These are phyloP conservation scores for Brachyptera putata DNA, from an alignment of 2,888 invertebrate species.

Conservation along the genomic window DNA sequence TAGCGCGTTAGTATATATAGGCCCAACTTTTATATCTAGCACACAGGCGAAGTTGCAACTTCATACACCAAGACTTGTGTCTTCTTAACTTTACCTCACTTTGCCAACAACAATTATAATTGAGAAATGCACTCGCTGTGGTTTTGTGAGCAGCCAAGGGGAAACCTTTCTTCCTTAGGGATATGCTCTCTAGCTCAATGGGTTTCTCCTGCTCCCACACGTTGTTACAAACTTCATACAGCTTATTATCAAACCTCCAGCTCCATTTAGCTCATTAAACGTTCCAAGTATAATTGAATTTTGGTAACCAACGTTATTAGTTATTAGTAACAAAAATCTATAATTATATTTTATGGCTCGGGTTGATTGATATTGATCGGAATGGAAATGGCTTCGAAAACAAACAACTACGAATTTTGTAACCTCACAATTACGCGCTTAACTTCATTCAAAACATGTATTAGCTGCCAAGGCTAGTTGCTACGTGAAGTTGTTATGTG, in stretches of 20 bases:
- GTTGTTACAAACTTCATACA: conserved; percentile 10
- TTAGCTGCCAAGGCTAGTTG: no score
- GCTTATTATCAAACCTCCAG: conserved; percentile 18
- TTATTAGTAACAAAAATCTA: neutral
- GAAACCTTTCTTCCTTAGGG: conserved; percentile 15
- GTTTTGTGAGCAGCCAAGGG: conserved; percentile 5
- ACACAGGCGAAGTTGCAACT: no score
- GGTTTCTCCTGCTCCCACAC: conserved; percentile 7
- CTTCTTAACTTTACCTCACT: conserved; percentile 9
- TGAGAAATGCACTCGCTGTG: conserved; percentile 13
- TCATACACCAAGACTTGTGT: neutral
- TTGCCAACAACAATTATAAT: conserved; percentile 3
- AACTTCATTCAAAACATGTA: no score
- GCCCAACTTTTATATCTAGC: no score
- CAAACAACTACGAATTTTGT: no score
- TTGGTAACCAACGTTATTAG: neutral
- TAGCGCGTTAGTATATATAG: no score
- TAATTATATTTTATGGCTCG: neutral
- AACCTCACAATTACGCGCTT: no score
- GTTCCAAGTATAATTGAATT: neutral
- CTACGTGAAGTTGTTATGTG: no score
- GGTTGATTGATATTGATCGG: neutral
- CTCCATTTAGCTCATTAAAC: conserved; percentile 13
- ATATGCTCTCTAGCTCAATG: no score
- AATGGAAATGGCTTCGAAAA: no score